Conservation (phyloP, 1,140 invertebrate genomes). For the Coptotermes formosanus region DNA sequence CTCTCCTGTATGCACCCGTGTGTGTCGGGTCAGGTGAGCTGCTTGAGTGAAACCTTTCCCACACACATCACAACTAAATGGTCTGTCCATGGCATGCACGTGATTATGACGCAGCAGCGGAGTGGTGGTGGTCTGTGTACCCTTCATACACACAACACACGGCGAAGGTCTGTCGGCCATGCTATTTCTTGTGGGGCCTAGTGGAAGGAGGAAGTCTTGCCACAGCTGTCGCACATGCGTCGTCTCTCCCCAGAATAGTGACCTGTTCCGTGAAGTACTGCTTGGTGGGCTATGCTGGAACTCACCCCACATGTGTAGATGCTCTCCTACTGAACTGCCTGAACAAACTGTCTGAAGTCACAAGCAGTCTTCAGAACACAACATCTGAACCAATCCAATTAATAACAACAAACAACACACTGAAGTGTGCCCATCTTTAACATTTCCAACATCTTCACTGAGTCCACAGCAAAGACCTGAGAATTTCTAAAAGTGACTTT, state of each 20-base stretch:
- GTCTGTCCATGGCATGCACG: conserved; percentile 45
- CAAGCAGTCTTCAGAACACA: background rate
- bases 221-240: conserved; percentile 2
- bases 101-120: conserved; percentile 21
- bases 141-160: conserved; percentile 10
- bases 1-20: conserved; percentile 41
- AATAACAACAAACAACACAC: background rate
- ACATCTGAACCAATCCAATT: background rate
- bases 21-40: conserved; percentile 37
- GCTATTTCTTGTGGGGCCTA: background rate
- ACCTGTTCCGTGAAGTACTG: background rate
- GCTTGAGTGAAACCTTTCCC: conserved; percentile 44
- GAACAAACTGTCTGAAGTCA: background rate
- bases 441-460: too few species aligned
- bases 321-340: background rate
- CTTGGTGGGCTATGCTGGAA: background rate
- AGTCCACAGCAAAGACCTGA: too few species aligned
- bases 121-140: background rate
- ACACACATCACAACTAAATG: conserved; percentile 46
- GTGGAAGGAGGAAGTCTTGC: background rate
- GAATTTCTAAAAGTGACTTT: too few species aligned
- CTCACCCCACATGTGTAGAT: conserved; percentile 14
- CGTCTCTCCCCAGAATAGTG: background rate
- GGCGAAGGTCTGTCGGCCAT: background rate
- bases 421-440: too few species aligned